These are phyloP conservation scores for Tinamus major DNA, from an alignment of 2,797 vertebrate species.

Conservation along the genomic window DNA sequence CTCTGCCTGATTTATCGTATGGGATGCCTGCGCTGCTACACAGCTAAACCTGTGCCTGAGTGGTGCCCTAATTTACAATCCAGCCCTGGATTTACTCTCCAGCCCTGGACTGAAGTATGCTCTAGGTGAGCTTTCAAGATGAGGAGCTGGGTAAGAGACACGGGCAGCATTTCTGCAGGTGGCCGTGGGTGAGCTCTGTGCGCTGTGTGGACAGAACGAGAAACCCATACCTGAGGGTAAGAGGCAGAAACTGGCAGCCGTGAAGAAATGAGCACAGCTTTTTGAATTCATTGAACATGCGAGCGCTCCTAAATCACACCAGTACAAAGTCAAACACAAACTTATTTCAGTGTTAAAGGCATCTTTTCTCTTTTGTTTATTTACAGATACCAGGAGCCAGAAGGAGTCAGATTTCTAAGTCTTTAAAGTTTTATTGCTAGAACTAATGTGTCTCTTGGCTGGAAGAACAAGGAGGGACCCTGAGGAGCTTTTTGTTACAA, in stretches of 20 bases:
- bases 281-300: rapidly evolving
- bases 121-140: not conserved
- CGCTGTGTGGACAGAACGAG: not conserved
- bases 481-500: too few species aligned
- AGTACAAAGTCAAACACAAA: not conserved
- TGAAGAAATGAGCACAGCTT: not conserved
- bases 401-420: too few species aligned
- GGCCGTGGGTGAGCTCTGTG: not conserved
- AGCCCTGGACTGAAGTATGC: not conserved
- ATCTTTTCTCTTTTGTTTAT: too few species aligned
- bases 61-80: not conserved
- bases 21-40: not conserved
- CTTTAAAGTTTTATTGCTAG: too few species aligned
- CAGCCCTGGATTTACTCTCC: not conserved
- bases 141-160: not conserved
- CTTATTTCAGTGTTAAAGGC: not conserved
- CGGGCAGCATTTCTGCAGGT: not conserved
- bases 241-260: not conserved
- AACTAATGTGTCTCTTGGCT: too few species aligned
- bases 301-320: not conserved
- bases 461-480: too few species aligned
- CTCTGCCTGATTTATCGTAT: not conserved
- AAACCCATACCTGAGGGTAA: not conserved
- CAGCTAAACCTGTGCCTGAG: not conserved
- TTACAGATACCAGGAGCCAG: too few species aligned